Evolutionary conservation across 2,797 vertebrate genomes (phyloP), one percentile per base, ranked within the genome.

Genomic region (Squalus acanthias): DNA sequence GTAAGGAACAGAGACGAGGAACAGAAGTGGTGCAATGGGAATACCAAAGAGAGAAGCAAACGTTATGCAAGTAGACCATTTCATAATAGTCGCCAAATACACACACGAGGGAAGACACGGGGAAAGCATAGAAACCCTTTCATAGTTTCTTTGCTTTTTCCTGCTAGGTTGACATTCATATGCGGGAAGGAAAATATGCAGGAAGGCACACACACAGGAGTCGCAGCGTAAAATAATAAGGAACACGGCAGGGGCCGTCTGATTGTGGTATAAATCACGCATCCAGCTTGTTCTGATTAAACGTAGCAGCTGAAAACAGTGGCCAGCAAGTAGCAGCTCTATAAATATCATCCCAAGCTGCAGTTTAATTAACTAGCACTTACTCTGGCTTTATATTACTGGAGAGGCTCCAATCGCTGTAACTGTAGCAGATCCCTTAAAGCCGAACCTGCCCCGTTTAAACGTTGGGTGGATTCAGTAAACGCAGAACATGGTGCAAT

Each of bases 291-390:
- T 33, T 91, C 88, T 91, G 57, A 63, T 91, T 91, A 91, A 91
- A 91, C 12, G 29, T 22, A 15, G 33, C 22, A 88, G 50, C 39
- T 50, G 82, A 22, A 46, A 39, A 85, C 24, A 9, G 87, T 88
- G 87, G 87, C 22, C 87, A 88, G 8, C 33, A 33, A 91, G 60
- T 63, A 33, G 88, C 33, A 29, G 9, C 57, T 91, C 57, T n/a
- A 91, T 63, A 91, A 63, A 91, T 91, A 85, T 91, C 57, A 91
- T 91, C 63, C 57, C 88, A 60, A 63, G 88, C 88, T 91, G 88
- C 53, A 91, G 88, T 63, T 91, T 63, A 91, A 91, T 91, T 91
- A 91, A 91, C 57, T 60, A 29, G 29, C 29, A 46, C 82, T 46
- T 85, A 85, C 7, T 50, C n/a, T 26, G 85, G 10, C 29, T 29